phyloP scores from a whole-genome alignment of 2,888 invertebrate genomes.

The Athrips mouffetella region DNA sequence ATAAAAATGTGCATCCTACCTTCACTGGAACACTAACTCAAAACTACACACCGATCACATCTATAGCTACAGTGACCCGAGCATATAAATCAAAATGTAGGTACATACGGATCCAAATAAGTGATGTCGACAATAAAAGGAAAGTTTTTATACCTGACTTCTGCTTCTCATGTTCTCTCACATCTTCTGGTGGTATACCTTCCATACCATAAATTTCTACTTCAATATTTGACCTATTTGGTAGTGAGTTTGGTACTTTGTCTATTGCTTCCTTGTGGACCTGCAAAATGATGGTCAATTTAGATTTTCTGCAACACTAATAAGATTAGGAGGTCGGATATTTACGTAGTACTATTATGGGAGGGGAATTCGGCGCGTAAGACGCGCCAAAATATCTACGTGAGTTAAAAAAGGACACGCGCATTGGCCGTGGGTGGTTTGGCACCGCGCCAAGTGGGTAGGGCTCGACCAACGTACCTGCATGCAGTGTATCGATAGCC shows the following conservation, averaged over 20 bases:
- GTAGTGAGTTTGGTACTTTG: constrained; percentile 99
- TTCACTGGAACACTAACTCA: constrained; percentile 39
- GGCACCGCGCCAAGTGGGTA: constrained; percentile 52
- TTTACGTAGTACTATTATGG: constrained; percentile 47
- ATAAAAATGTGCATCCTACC: constrained; percentile 20
- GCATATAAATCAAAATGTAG: constrained; percentile 50
- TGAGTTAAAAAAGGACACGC: constrained; percentile 58
- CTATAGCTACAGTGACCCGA: constrained; percentile 57
- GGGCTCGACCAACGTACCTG: constrained; percentile 82
- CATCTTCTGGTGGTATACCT: constrained; percentile 97
- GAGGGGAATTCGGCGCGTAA: constrained; percentile 47
- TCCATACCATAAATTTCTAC: constrained; percentile 99
- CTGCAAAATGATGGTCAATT: constrained; percentile 62
- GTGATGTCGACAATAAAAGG: constrained; percentile 38
- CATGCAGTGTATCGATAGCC: constrained; percentile 99
- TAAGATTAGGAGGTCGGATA: constrained; percentile 38
- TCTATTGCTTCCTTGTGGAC: constrained; percentile 99
- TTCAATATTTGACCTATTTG: constrained; percentile 98
- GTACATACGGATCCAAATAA: constrained; percentile 67
- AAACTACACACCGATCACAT: constrained; percentile 64
- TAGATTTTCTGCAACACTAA: constrained; percentile 2
- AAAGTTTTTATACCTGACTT: constrained; percentile 80
- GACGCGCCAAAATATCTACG: constrained; percentile 64
- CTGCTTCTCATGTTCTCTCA: constrained; percentile 95
- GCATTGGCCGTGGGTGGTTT: constrained; percentile 57